Evolutionary conservation across 2,113 vertebrate genomes (phyloP).

Genomic region (Pampusana beccarii): DNA sequence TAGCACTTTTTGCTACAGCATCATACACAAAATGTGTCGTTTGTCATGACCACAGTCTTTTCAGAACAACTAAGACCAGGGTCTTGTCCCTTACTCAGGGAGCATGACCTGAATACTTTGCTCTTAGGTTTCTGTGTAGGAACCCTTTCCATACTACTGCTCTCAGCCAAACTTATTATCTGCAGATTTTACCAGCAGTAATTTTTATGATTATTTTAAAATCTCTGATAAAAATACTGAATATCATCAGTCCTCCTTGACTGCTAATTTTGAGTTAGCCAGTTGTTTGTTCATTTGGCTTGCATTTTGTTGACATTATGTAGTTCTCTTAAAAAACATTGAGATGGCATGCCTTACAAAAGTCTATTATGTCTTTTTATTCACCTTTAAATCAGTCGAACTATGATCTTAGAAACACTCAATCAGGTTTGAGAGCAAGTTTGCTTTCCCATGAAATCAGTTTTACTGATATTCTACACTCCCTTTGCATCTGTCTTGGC

Average conservation of each 20-base stretch:
- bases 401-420: not conserved
- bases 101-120: not conserved
- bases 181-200: not conserved
- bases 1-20: not conserved
- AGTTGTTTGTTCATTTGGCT: not conserved
- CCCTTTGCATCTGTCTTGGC: not conserved
- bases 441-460: not conserved
- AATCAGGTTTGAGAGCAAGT: not conserved
- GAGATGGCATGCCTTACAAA: not conserved
- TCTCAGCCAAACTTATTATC: not conserved
- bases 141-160: not conserved
- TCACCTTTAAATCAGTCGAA: not conserved
- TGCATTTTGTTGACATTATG: not conserved
- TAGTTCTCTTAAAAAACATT: not conserved
- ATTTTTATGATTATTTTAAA: not conserved
- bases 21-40: rapidly evolving
- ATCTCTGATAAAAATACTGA: not conserved
- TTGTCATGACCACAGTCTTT: not conserved
- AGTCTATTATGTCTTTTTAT: not conserved
- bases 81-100: not conserved
- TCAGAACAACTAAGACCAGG: not conserved
- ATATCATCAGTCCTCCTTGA: not conserved
- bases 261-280: not conserved
- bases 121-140: not conserved
- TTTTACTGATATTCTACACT: not conserved